These are phyloP conservation scores for Oegoconia quadripuncta DNA, from an alignment of 2,888 invertebrate species.

Conservation along the genomic window DNA sequence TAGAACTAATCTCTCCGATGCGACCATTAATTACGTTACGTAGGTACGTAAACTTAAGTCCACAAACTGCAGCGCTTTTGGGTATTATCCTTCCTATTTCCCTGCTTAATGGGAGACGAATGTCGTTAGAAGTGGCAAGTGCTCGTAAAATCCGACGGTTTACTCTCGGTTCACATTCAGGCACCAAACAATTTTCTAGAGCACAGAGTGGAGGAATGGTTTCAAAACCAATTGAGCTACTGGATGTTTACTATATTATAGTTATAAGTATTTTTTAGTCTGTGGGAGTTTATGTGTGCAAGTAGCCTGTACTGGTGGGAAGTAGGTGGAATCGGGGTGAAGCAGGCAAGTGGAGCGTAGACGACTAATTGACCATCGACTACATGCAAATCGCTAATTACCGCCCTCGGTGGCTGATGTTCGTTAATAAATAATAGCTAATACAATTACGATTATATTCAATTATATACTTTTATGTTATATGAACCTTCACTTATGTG, in stretches of 20 bases:
- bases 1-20: slow-evolving; percentile 43
- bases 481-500: background rate
- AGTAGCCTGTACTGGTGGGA: slow-evolving; percentile 26
- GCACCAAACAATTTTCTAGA: slow-evolving; percentile 25
- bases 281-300: slow-evolving; percentile 24
- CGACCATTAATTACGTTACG: slow-evolving; percentile 56
- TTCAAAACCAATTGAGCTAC: background rate
- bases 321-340: slow-evolving; percentile 27
- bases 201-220: slow-evolving; percentile 15
- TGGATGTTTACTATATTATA: background rate
- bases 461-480: background rate
- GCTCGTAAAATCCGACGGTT: slow-evolving; percentile 65
- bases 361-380: slow-evolving; percentile 61
- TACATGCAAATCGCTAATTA: slow-evolving; percentile 67
- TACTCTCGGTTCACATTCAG: slow-evolving; percentile 39
- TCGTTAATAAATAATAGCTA: slow-evolving; percentile 44
- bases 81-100: slow-evolving; percentile 66
- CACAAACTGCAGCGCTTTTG: slow-evolving; percentile 61
- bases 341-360: slow-evolving; percentile 45
- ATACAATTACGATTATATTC: slow-evolving; percentile 43
- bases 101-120: slow-evolving; percentile 70
- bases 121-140: slow-evolving; percentile 69
- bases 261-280: slow-evolving; percentile 14
- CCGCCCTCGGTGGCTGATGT: slow-evolving; percentile 40
- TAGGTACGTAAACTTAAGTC: slow-evolving; percentile 57